These are phyloP conservation scores for Cichladusa arquata DNA, from an alignment of 2,113 vertebrate genomes.

Conservation along the genomic window DNA sequence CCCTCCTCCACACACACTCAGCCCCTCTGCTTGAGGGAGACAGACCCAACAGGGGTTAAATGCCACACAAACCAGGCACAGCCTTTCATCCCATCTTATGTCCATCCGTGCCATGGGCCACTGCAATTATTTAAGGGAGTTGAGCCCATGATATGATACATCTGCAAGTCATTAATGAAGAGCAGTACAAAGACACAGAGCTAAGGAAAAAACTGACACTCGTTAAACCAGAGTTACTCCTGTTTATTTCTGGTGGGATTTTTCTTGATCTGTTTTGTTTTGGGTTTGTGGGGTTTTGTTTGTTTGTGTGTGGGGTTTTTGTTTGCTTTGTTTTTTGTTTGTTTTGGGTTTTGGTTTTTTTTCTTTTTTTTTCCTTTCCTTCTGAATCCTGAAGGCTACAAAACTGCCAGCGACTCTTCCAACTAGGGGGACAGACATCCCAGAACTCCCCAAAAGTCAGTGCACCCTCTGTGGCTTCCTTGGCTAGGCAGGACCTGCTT, in stretches of 20 bases:
- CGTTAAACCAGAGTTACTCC: background rate
- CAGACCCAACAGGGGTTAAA: background rate
- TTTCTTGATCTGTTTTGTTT: background rate
- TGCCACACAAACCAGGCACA: background rate
- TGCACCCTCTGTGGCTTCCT: background rate
- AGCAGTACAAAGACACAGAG: background rate
- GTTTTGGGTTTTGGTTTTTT: background rate
- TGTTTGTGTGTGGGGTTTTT: rapidly evolving
- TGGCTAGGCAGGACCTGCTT: background rate
- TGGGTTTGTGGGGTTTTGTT: background rate
- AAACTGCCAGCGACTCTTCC: background rate
- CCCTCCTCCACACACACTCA: background rate
- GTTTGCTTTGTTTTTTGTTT: background rate
- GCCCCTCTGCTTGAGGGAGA: background rate
- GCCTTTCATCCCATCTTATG: background rate
- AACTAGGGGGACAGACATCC: background rate
- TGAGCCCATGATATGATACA: background rate
- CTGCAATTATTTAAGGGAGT: background rate
- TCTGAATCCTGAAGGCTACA: background rate
- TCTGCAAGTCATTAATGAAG: background rate
- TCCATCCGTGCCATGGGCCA: too few relatives aligned
- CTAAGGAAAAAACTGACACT: background rate
- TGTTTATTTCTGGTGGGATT: background rate
- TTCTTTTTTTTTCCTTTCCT: background rate
- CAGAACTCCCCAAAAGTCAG: background rate